phyloP scores from a whole-genome alignment of 2,113 vertebrate genomes.

The Aepyceros melampus region DNA sequence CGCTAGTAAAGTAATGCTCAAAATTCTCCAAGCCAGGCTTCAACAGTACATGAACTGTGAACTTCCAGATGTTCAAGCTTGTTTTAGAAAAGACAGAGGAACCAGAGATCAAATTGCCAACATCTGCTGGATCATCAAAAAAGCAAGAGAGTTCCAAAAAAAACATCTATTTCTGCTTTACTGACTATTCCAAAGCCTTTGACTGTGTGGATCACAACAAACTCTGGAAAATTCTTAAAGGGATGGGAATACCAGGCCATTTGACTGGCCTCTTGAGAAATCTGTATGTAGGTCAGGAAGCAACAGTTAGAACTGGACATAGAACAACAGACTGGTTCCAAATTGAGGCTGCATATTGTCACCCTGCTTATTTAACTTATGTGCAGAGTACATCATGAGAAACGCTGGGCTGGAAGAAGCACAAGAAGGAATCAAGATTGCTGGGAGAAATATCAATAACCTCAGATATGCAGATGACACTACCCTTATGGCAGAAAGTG shows the following conservation, averaged over 20 bases:
- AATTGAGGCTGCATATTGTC: not conserved
- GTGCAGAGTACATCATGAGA: not conserved
- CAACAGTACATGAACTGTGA: not conserved
- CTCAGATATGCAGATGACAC: not conserved
- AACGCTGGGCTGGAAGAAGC: not conserved
- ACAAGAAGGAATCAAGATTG: not conserved
- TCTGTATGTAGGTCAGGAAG: not conserved
- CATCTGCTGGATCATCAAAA: fast-evolving
- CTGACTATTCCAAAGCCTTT: not conserved
- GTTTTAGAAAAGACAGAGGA: not conserved
- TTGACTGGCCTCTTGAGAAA: not conserved
- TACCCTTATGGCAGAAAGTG: not conserved
- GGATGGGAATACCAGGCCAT: not conserved
- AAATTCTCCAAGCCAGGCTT: not conserved
- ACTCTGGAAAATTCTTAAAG: not conserved
- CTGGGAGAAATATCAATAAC: not conserved
- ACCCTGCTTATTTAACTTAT: not conserved
- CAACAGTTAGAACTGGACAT: not conserved
- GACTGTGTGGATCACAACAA: not conserved
- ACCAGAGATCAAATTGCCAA: not conserved
- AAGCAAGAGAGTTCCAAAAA: not conserved
- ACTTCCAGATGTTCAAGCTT: not conserved
- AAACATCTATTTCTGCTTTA: not conserved
- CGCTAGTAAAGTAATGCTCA: not conserved
- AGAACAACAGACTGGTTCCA: not conserved